A percentile compares a stretch with the other conserved stretches of the same genome.
phyloP scores from a whole-genome alignment of 2,888 invertebrate genomes.

The Willowsia nigromaculata region DNA sequence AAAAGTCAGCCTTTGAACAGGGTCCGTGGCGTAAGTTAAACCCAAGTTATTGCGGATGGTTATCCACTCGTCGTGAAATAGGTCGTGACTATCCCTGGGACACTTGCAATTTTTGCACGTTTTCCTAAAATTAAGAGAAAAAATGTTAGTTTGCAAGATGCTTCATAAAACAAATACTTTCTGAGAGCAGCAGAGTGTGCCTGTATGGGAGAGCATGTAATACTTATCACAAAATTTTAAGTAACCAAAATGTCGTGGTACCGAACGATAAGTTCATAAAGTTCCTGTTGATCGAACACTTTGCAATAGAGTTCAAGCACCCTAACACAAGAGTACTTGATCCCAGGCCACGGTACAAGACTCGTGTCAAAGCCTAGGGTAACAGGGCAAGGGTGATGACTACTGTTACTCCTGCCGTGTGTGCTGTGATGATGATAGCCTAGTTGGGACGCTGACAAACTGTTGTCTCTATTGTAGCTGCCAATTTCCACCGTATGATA shows the following conservation, averaged over 20 bases:
- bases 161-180: too few species aligned
- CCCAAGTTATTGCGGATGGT: slow-evolving; percentile 80
- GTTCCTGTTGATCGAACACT: slow-evolving; percentile 90
- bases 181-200: too few species aligned
- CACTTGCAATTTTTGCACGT: slow-evolving; percentile 96
- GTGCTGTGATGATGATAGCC: slow-evolving; percentile 33
- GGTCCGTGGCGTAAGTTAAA: slow-evolving; percentile 80
- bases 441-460: slow-evolving; percentile 36
- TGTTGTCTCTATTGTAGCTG: slow-evolving; percentile 50
- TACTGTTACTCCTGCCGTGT: slow-evolving; percentile 36
- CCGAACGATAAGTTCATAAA: slow-evolving; percentile 90
- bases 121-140: slow-evolving; percentile 84
- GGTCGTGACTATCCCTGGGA: slow-evolving; percentile 92
- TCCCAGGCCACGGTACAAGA: slow-evolving; percentile 89
- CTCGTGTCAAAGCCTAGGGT: slow-evolving; percentile 82
- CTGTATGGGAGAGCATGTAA: too few species aligned
- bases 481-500: slow-evolving; percentile 64
- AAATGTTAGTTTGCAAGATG: background rate
- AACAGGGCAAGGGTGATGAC: slow-evolving; percentile 80
- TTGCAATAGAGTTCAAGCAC: slow-evolving; percentile 92
- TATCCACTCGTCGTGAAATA: slow-evolving; percentile 92
- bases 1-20: slow-evolving; percentile 82
- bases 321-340: slow-evolving; percentile 90
- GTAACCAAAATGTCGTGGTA: too few species aligned
- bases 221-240: too few species aligned